Conservation (phyloP, 2,797 vertebrate genomes). For the Pampus argenteus region DNA sequence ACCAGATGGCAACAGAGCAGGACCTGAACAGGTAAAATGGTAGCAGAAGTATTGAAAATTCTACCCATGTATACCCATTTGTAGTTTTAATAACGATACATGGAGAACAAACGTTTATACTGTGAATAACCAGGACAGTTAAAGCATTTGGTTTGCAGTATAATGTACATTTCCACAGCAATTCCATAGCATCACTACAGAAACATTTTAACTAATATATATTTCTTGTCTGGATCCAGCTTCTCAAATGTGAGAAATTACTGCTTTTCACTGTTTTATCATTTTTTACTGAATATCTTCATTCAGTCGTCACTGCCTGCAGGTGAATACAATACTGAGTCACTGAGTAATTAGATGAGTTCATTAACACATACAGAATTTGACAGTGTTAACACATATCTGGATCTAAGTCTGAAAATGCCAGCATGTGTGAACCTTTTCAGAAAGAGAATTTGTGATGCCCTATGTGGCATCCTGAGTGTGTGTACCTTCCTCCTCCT, state of each 20-base stretch:
- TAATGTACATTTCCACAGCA: no score
- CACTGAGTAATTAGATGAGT: neutral
- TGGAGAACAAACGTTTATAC: neutral
- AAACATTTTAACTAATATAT: no score
- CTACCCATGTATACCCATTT: neutral
- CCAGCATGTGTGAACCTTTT: neutral
- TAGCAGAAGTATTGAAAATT: neutral
- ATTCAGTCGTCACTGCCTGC: no score
- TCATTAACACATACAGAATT: neutral
- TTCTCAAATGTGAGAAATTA: no score
- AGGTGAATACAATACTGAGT: neutral
- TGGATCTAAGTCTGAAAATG: constrained; percentile 8
- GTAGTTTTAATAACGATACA: neutral
- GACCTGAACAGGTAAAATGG: constrained; percentile 63
- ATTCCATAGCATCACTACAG: no score
- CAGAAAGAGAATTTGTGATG: constrained; percentile 22
- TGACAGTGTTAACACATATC: constrained; percentile 8
- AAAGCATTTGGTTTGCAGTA: neutral
- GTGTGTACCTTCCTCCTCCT: no score
- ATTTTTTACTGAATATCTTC: no score
- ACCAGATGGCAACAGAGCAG: constrained; percentile 30
- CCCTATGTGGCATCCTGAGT: no score
- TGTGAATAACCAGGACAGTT: neutral
- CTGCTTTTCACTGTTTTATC: no score
- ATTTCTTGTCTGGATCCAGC: no score